phyloP scores from a whole-genome alignment of 2,113 vertebrate genomes.

The Chitala chitala region DNA sequence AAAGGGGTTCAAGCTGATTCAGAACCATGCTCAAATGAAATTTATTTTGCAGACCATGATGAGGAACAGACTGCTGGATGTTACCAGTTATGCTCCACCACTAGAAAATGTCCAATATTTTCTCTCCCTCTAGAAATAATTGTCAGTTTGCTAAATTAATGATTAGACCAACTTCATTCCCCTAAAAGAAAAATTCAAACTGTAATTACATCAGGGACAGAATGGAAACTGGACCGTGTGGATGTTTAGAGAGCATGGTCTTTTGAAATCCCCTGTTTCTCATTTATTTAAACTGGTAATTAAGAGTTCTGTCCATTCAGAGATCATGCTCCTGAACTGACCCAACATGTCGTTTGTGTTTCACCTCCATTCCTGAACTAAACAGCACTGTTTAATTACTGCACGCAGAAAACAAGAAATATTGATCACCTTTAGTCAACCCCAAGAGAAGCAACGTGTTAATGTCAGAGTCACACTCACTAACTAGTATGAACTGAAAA shows the following conservation, averaged over 20 bases:
- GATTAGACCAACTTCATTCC: no score
- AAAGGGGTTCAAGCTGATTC: no score
- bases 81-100: neutral
- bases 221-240: constrained; percentile 6
- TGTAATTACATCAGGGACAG: constrained; percentile 13
- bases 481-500: neutral
- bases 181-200: neutral
- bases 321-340: constrained; percentile 10
- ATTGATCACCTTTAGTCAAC: neutral
- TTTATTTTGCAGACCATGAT: no score
- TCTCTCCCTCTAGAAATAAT: no score
- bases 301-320: neutral
- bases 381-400: constrained; percentile 11
- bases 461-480: neutral
- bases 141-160: no score
- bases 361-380: neutral
- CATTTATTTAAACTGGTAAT: neutral
- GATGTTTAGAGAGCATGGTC: neutral
- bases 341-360: constrained; percentile 1
- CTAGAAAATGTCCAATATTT: neutral
- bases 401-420: constrained; percentile 11
- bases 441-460: neutral
- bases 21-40: no score
- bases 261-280: neutral
- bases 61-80: no score